Evolutionary conservation across 1,140 invertebrate genomes (phyloP), one percentile per base, ranked within the genome.

Genomic region (Daktulosphaira vitifoliae): DNA sequence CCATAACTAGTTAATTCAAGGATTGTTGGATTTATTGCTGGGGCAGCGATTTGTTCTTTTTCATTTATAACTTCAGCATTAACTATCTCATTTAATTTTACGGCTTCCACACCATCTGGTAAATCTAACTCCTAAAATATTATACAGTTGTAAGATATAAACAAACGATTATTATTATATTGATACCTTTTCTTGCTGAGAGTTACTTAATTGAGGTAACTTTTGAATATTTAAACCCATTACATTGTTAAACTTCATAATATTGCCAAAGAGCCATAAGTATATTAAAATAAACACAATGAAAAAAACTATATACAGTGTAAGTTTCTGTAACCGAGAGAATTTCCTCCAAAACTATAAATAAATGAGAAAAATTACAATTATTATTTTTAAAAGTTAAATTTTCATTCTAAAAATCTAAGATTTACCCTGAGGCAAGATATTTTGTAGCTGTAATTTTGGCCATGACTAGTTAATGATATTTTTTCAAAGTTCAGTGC

Each of bases 31-130:
- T 71, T 66, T 67, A 70, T 72, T 5, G 68, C 53, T 16, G 68
- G 68, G 26, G 73, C 73, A 62, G 56, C 25, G 7, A 62, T 62
- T 46, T 62, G 56, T 48, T 62, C 42, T 22, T 62, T 62, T 37
- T 33, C n/a, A 62, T 29, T 25, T 13, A 11, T 1, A 1, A 20
- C 26, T 20, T 33, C 25, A n/a, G 26, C 42, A n/a, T 39, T 20
- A 46, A 29, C 56, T 20, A 46, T 11, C 15, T n/a, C n/a, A n/a
- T 16, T 62, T 9, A 62, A 48, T n/a, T 62, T 62, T 0, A 62
- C 42, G 20, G 42, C 42, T 13, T 62, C 56, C 15, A 62, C 56
- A 22, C 18, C 18, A 48, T 48, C 26, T 18, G 42, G 56, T 48
- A 62, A 62, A 48, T 33, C 23, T 3, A n/a, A 20, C 8, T 33